Evolutionary conservation across 53 echinoderm and acorn worm species (phyloP), one percentile per base, ranked within the genome.

Genomic region (Echinarachnius parma): DNA sequence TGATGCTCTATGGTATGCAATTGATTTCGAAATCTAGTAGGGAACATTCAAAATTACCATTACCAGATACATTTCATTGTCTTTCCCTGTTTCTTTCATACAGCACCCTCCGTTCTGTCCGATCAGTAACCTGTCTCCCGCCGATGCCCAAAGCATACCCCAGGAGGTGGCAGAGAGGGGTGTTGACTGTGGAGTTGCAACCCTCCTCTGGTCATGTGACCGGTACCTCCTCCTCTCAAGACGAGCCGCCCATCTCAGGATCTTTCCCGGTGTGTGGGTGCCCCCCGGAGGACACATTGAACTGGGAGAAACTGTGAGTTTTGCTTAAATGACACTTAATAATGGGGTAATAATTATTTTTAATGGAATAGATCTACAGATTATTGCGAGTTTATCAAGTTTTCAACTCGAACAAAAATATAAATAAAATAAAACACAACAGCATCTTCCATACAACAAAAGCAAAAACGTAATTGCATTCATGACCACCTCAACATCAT

Each of bases 251-350:
- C 70, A 75, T 30, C 75, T 89, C 4, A 60, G 81, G 5, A 85
- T 54, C 8, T 89, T 89, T 36, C 90, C 90, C 15, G 86, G 86
- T 9, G 57, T 89, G 4, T 89, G 90, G 90, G 90, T 89, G 30
- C 90, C 90, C 15, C 90, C 90, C 0, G 90, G 90, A 2, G 90
- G 90, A 18, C 90, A 89, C 62, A 69, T 86, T 2, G 90, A 89
- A 59, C 42, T 48, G 21, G 80, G 77, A 47, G 90, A 89, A 86
- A 85, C 82, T 53, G 90, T 89, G 31, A 54, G 33, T n/a, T n/a
- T n/a, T n/a, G n/a, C n/a, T n/a, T n/a, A n/a, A n/a, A n/a, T n/a
- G n/a, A n/a, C n/a, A n/a, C n/a, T n/a, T n/a, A n/a, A n/a, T n/a
- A n/a, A n/a, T n/a, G n/a, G n/a, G n/a, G n/a, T n/a, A n/a, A n/a